Evolutionary conservation across 2,113 vertebrate genomes (phyloP).

Genomic region (Hylia prasina): DNA sequence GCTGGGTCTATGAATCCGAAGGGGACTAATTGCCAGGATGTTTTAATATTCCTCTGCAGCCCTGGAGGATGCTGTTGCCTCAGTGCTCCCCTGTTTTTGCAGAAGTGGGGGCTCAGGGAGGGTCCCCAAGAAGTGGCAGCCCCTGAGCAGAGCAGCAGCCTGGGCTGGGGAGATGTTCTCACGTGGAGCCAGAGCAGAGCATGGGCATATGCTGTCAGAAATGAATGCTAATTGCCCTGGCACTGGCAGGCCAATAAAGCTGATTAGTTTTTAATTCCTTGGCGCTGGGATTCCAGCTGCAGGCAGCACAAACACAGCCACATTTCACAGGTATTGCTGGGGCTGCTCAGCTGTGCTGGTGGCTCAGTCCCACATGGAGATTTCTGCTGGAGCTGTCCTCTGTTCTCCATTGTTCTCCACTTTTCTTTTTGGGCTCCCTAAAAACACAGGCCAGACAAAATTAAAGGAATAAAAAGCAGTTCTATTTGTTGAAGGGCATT

Average conservation of each 20-base stretch:
- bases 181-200: not conserved
- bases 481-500: not conserved
- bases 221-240: slow-evolving; percentile 8
- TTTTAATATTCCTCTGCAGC: not conserved
- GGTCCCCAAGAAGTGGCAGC: not conserved
- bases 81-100: not conserved
- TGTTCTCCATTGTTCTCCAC: not conserved
- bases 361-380: not conserved
- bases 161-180: fast-evolving
- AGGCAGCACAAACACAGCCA: not conserved
- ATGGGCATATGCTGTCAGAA: not conserved
- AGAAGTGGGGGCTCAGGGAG: not conserved
- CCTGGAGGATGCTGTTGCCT: not conserved
- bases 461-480: not conserved
- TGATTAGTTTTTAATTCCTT: slow-evolving; percentile 51
- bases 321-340: not conserved
- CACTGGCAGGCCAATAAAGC: not conserved
- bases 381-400: not conserved
- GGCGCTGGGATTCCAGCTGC: not conserved
- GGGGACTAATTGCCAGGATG: not conserved
- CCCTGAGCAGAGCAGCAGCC: not conserved
- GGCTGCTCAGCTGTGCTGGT: not conserved
- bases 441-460: not conserved
- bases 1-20: not conserved
- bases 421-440: not conserved